phyloP scores from a whole-genome alignment of 2,797 vertebrate genomes.

The Echiichthys vipera region DNA sequence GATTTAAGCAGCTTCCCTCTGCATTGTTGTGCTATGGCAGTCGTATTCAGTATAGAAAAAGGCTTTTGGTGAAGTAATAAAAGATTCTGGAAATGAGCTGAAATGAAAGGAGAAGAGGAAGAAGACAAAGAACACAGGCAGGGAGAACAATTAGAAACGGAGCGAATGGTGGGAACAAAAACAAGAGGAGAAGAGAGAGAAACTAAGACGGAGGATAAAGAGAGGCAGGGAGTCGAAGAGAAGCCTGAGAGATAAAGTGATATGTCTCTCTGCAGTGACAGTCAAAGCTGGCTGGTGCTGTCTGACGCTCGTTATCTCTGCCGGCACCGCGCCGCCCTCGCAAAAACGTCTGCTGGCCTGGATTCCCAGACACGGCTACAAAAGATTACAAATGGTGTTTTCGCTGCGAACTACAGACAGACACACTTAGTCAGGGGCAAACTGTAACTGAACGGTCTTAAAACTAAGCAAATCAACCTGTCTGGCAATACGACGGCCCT shows the following conservation, averaged over 20 bases:
- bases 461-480: not conserved
- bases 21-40: not conserved
- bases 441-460: too few relatives aligned
- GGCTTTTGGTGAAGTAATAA: not conserved
- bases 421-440: not conserved
- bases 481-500: too few relatives aligned
- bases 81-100: not conserved
- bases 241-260: slow-evolving; percentile 15
- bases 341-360: slow-evolving; percentile 15
- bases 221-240: not conserved
- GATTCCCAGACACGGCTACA: not conserved
- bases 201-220: not conserved
- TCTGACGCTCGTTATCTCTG: slow-evolving; percentile 33
- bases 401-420: not conserved
- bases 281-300: slow-evolving; percentile 26
- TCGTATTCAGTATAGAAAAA: not conserved
- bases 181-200: not conserved
- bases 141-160: not conserved
- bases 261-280: slow-evolving; percentile 4
- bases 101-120: not conserved
- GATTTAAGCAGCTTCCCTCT: not conserved
- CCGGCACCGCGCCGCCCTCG: slow-evolving; percentile 5
- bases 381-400: slow-evolving; percentile 24
- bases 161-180: not conserved
- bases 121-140: not conserved